Base-by-base conservation (phyloP, 2,797 vertebrate genomes). In the Sebastes reedi region DNA sequence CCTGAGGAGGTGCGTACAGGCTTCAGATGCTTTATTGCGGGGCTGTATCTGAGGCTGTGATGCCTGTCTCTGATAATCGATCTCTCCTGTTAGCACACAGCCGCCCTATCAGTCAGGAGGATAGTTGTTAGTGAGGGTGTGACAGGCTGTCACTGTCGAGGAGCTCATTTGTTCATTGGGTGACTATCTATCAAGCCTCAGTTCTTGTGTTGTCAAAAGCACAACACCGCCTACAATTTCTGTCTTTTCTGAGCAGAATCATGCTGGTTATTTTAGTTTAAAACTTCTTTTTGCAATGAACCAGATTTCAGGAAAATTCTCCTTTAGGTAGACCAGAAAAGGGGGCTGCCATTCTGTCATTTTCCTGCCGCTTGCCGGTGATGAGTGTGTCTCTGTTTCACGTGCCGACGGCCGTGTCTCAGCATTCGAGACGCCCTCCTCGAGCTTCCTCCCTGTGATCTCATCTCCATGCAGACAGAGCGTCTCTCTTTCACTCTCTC, bases 381-480 rank as follows among this genome's bases (percentile, higher is more conserved):
- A 90, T 34, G 65, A 84, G 42, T 80, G 66, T 52, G 74, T 85
- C 71, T 87, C 30, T 7, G 59, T 78, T 86, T 91, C 75, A 66
- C 20, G 12, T 87, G 88, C 59, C n/a, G 18, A 25, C 2, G 9
- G 42, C 78, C 27, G 14, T 24, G 72, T 80, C 83, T 86, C 79
- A 32, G 80, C 61, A 77, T 75, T 79, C 13, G 50, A 91, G 87
- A 86, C 67, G n/a, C 79, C 73, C 75, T 88, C 66, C 42, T 39
- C 29, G 27, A 77, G 83, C 87, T 52, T 71, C 64, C 80, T 86
- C 62, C 13, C 73, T 72, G 75, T 80, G 89, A 92, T 88, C 91
- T 94, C 87, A 91, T 93, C 93, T 78, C 83, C 56, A 88, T 89
- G 85, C 93, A 94, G 93, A 95, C 92, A 55, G 83, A 73, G 82